Evolutionary conservation across 2,113 vertebrate genomes (phyloP), one percentile per base, ranked within the genome.

Genomic region (Hemiscyllium ocellatum): DNA sequence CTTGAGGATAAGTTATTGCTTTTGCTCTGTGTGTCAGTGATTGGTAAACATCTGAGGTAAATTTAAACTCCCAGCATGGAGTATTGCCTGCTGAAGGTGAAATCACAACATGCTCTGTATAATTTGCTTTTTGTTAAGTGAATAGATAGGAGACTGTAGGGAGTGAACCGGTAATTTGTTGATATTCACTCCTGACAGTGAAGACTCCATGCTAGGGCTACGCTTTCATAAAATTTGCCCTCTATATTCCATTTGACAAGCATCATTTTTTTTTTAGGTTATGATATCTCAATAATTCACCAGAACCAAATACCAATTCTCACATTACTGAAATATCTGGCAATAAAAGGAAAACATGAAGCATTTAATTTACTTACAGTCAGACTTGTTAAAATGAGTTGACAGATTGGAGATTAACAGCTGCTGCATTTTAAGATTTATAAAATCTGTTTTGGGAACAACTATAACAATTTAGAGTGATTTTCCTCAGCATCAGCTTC

Each of bases 341-440:
- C 65, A 93, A 93, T 68, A 93, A 93, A 93, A 93, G 13, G 89
- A 37, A 93, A 93, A 68, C 20, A 7, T 66, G 61, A 93, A 68
- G 33, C 37, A 37, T 93, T 93, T 93, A 93, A 68, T 93, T n/a
- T 66, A 93, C 29, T 93, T 66, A 66, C 56, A 66, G n/a, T 66
- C 61, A 37, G 33, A 42, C 89, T 91, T 91, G 61, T 93, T 93
- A 93, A 68, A 37, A 93, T 93, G 61, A 37, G 89, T 93, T 93
- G 89, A 66, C 33, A 93, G 89, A 93, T 65, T 93, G 89, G 89
- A 93, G 56, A 93, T 93, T 93, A 93, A 37, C 89, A 91, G 56
- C 89, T 91, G 89, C 89, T n/a, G 61, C n/a, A 91, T 65, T 66
- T 65, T 91, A 66, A 91, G 61, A 91, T 65, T 65, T n/a, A 15